Conservation (phyloP, 2,888 invertebrate genomes). For the Drosophila demipolita region DNA sequence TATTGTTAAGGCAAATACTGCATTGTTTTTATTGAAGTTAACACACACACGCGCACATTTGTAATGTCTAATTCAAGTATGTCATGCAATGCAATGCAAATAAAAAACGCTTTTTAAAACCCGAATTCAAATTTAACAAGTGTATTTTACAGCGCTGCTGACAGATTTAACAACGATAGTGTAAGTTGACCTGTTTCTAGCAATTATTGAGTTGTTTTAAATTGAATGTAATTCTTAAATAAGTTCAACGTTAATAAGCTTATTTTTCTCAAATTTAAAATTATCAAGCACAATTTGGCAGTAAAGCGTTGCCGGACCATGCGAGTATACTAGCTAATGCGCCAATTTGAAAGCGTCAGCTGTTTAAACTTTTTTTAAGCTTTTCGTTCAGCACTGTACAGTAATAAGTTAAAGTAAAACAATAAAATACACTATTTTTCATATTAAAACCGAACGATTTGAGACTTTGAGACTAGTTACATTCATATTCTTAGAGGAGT, state of each 20-base stretch:
- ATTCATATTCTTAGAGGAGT: slow-evolving; percentile 19
- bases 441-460: slow-evolving; percentile 16
- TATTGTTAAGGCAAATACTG: slow-evolving; percentile 31
- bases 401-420: slow-evolving; percentile 33
- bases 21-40: slow-evolving; percentile 35
- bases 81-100: slow-evolving; percentile 47
- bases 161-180: not conserved
- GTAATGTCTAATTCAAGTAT: slow-evolving; percentile 29
- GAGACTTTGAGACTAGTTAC: slow-evolving; percentile 13
- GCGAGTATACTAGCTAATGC: not conserved
- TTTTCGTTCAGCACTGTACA: slow-evolving; percentile 11
- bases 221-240: not conserved
- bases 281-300: not conserved
- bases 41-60: slow-evolving; percentile 27
- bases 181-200: not conserved
- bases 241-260: not conserved
- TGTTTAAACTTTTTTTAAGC: not conserved
- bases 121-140: slow-evolving; percentile 21
- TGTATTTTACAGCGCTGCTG: slow-evolving; percentile 26
- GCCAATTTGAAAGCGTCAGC: slow-evolving; percentile 16
- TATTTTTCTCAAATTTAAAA: not conserved
- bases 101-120: slow-evolving; percentile 46
- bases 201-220: not conserved
- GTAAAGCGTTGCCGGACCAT: slow-evolving; percentile 8
- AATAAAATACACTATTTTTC: slow-evolving; percentile 16